Evolutionary conservation across 2,113 vertebrate genomes (phyloP).

Genomic region (Athene cunicularia): DNA sequence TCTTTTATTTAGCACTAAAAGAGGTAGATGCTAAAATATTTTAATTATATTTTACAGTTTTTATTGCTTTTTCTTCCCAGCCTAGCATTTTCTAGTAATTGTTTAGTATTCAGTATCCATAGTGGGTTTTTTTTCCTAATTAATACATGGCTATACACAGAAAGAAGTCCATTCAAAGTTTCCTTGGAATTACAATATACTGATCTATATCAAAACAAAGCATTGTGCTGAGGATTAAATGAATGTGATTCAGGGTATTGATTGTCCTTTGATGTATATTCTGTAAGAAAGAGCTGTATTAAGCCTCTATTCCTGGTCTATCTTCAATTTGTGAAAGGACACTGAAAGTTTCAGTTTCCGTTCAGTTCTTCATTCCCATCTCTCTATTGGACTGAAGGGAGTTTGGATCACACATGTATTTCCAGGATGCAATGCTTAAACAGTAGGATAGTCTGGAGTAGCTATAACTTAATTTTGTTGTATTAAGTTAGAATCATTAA

Average conservation of each 20-base stretch:
- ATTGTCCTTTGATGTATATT: neutral
- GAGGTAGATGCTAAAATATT: constrained; percentile 20
- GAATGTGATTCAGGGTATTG: neutral
- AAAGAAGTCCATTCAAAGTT: neutral
- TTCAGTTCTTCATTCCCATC: neutral
- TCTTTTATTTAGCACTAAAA: constrained; percentile 47
- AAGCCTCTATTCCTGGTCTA: neutral
- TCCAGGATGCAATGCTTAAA: neutral
- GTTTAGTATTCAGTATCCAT: neutral
- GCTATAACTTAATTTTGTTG: neutral
- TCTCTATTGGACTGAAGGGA: neutral
- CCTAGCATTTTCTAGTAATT: constrained; percentile 7
- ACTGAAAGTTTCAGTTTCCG: neutral
- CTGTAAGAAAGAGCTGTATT: neutral
- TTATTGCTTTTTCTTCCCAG: constrained; percentile 27
- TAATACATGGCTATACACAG: neutral
- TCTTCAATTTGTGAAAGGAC: neutral
- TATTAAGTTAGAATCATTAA: neutral
- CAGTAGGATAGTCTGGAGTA: neutral
- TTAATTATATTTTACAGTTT: constrained; percentile 39
- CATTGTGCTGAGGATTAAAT: neutral
- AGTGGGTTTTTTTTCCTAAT: neutral
- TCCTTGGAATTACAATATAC: neutral
- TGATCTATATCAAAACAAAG: neutral
- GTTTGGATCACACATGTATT: neutral